A percentile compares a stretch with the other conserved stretches of the same genome.
Conservation (phyloP, 2,888 invertebrate genomes). For the Lithophane socia region DNA sequence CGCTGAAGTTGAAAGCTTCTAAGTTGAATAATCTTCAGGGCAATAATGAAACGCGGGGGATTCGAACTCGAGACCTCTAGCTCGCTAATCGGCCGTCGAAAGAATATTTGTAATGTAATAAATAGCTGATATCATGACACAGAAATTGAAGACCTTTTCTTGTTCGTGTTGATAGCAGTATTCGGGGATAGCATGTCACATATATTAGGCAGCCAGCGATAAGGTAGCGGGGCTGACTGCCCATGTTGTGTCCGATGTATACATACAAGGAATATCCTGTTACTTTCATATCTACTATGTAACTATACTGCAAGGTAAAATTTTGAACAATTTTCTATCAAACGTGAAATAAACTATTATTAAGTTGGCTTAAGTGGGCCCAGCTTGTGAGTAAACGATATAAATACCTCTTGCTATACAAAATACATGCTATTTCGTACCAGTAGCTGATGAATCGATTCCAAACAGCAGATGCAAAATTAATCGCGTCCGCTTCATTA, state of each 20-base stretch:
- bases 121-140: neutral
- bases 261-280: too few relatives aligned
- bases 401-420: neutral
- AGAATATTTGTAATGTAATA: neutral
- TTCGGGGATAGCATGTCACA: neutral
- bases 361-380: too few relatives aligned
- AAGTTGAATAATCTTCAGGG: too few relatives aligned
- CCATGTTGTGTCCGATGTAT: neutral
- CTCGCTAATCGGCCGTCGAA: neutral
- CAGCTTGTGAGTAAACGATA: neutral
- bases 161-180: neutral
- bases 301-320: neutral
- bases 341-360: neutral
- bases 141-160: too few relatives aligned
- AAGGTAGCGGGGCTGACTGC: too few relatives aligned
- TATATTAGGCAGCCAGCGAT: neutral
- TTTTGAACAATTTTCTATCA: neutral
- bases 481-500: constrained; percentile 22
- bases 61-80: neutral
- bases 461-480: neutral
- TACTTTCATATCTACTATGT: too few relatives aligned
- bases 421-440: neutral
- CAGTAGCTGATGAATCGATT: too few relatives aligned
- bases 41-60: neutral
- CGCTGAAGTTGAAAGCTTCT: neutral